phyloP scores from a whole-genome alignment of 2,888 invertebrate genomes.

The Selenia dentaria region DNA sequence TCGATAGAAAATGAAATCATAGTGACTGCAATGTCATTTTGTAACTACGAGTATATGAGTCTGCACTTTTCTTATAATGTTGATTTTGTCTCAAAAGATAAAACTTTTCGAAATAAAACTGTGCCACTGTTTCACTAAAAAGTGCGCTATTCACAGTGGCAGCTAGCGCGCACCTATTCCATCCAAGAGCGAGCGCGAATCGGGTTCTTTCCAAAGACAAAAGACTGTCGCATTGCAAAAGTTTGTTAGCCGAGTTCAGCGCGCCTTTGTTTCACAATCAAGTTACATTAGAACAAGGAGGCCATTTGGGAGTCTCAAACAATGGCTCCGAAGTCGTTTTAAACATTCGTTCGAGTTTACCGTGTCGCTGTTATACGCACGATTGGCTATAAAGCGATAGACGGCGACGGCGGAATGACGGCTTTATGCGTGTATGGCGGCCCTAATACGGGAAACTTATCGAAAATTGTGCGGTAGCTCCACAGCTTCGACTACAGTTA shows the following conservation, averaged over 20 bases:
- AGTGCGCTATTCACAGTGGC: conserved; percentile 4
- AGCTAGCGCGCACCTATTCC: not conserved
- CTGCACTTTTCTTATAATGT: not conserved
- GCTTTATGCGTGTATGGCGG: conserved; percentile 36
- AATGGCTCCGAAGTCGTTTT: conserved; percentile 64
- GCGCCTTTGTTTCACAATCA: conserved; percentile 68
- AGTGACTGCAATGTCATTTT: too few relatives aligned
- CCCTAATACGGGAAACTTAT: conserved; percentile 35
- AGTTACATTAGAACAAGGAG: conserved; percentile 65
- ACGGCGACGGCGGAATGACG: conserved; percentile 37
- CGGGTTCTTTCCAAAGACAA: conserved; percentile 62
- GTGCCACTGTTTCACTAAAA: conserved; percentile 9
- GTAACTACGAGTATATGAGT: too few relatives aligned
- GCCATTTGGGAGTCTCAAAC: conserved; percentile 55
- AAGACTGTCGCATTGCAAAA: conserved; percentile 65
- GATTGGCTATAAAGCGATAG: conserved; percentile 61
- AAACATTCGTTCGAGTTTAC: conserved; percentile 56
- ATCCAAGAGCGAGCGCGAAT: conserved; percentile 44
- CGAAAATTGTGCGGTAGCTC: conserved; percentile 33
- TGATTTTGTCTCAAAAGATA: conserved; percentile 1
- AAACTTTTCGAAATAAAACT: not conserved
- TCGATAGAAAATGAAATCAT: too few relatives aligned
- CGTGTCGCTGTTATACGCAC: conserved; percentile 65
- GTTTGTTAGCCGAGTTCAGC: conserved; percentile 53
- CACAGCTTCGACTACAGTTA: conserved; percentile 10